These are phyloP conservation scores for Drosophila anomelani DNA, from an alignment of 2,888 invertebrate genomes.

Conservation along the genomic window DNA sequence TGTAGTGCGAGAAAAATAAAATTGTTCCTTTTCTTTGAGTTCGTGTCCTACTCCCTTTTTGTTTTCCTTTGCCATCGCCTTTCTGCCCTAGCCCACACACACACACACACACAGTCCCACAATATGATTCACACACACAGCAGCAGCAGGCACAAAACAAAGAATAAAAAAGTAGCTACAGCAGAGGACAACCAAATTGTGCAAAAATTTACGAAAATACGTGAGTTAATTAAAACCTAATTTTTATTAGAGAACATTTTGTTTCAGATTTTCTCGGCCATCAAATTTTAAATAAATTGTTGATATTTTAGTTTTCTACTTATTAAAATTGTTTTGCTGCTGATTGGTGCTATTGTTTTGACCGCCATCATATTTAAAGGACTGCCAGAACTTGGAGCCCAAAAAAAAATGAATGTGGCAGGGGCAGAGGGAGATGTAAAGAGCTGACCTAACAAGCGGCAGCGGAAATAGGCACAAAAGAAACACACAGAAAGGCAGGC, in stretches of 20 bases:
- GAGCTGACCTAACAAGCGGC: constrained; percentile 51
- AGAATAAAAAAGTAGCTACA: background rate
- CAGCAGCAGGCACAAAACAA: constrained; percentile 18
- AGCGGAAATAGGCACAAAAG: constrained; percentile 59
- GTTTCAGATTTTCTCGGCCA: too few species aligned
- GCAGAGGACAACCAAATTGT: background rate
- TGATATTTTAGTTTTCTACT: background rate
- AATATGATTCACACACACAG: constrained; percentile 20
- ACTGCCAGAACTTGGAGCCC: constrained; percentile 68
- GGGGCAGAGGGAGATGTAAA: constrained; percentile 14
- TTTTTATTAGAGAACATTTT: background rate
- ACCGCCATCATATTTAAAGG: constrained; percentile 53
- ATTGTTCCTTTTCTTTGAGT: constrained; percentile 24
- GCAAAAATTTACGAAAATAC: background rate
- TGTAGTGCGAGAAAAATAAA: constrained; percentile 22
- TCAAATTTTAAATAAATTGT: too few species aligned
- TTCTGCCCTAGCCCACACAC: constrained; percentile 38
- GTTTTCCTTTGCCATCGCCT: constrained; percentile 47
- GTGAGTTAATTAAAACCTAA: background rate
- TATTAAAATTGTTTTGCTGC: background rate
- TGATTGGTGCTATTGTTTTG: background rate
- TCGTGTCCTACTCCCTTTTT: constrained; percentile 31
- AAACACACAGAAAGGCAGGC: constrained; percentile 38
- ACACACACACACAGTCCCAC: constrained; percentile 14
- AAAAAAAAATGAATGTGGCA: constrained; percentile 13